Evolutionary conservation across 37 sponge, comb jelly and placozoan species (phyloP).

Genomic region (Chondrosia reniformis): DNA sequence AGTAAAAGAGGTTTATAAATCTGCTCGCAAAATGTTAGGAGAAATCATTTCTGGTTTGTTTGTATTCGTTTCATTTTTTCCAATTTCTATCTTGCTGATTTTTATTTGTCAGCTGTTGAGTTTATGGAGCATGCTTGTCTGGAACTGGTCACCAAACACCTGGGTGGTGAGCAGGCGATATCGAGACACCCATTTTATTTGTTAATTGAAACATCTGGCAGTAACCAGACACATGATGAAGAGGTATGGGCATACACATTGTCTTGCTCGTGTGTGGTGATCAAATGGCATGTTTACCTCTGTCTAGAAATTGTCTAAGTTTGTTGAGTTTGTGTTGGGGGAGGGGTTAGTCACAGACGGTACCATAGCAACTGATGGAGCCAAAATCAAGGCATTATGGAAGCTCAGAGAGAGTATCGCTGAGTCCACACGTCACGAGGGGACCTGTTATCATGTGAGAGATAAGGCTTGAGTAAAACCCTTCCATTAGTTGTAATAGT

Average conservation of each 20-base stretch:
- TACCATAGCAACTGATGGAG: constrained; percentile 67
- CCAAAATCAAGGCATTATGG: constrained; percentile 67
- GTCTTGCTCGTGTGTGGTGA: neutral
- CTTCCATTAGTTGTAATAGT: too few relatives aligned
- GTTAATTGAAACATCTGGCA: constrained; percentile 93
- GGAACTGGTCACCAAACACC: constrained; percentile 65
- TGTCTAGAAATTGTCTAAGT: constrained; percentile 69
- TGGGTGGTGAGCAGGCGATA: constrained; percentile 61
- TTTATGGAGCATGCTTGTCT: constrained; percentile 77
- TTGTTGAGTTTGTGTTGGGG: constrained; percentile 61
- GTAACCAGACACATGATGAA: constrained; percentile 74
- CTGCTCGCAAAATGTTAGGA: constrained; percentile 66
- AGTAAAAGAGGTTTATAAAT: constrained; percentile 46
- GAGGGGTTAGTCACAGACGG: constrained; percentile 66
- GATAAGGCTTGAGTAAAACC: too few relatives aligned
- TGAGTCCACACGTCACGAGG: constrained; percentile 68
- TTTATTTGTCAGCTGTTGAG: constrained; percentile 67
- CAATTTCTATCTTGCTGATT: neutral
- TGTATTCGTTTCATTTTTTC: neutral
- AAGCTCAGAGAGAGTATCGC: constrained; percentile 78
- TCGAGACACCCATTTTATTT: constrained; percentile 67
- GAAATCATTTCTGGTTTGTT: constrained; percentile 81
- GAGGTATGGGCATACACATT: constrained; percentile 37
- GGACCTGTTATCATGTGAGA: constrained; percentile 69
- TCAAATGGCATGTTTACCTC: too few relatives aligned